Evolutionary conservation across 2,797 vertebrate species (phyloP), one percentile per base, ranked within the genome.

Genomic region (Sphaeramia orbicularis): DNA sequence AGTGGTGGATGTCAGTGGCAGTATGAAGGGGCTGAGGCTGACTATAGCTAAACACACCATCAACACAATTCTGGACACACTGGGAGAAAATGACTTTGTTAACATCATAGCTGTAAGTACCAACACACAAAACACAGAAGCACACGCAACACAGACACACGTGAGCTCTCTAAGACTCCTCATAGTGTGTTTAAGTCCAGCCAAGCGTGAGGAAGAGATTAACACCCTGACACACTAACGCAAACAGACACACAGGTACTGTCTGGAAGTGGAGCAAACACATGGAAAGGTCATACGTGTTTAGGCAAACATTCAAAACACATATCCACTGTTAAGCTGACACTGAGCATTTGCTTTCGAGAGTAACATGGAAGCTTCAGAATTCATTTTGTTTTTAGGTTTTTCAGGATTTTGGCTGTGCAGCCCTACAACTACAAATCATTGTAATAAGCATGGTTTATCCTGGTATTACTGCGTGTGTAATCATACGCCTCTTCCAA

Each of bases 11-110:
- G 91, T 96, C 49, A 99, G 97, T 1, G 97, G 97, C 40, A 99
- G 97, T 65, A 99, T 99, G 97, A 99, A 99, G 86, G 97, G 97
- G 4, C 91, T 98, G 41, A 83, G 95, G 59, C 87, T 98, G 92
- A 95, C 97, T 12, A 99, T 99, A 12, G 97, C 97, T 86, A 99
- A 98, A 78, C 96, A 98, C 86, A 98, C 97, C 10, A 95, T 98
- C 36, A 81, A 93, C 74, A 98, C 97, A 21, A 96, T 99, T 74
- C 63, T 99, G 83, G 96, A 99, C 76, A 98, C 97, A 0, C 82
- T 99, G 62, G 97, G 97, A 21, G 97, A 99, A 83, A 98, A 99
- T 0, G 97, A 99, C 89, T 99, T 99, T 80, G 95, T 99, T 73
- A 99, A 99, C 72, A 92, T 99, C 65, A 96, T 99, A 11, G 96